Evolutionary conservation across 2,113 vertebrate genomes (phyloP).

Genomic region (Eurypyga helias): DNA sequence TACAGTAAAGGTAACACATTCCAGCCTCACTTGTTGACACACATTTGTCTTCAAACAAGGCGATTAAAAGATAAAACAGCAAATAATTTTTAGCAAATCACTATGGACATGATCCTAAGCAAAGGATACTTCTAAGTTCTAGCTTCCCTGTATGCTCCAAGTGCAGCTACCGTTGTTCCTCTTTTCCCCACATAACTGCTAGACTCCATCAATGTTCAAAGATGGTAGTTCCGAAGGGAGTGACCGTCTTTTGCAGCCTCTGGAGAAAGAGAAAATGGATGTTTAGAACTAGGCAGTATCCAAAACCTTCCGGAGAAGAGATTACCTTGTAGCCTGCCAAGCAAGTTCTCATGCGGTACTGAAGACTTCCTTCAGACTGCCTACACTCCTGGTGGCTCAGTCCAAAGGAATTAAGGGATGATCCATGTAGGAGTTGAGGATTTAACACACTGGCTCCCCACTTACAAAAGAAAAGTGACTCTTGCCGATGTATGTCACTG

Average conservation of each 20-base stretch:
- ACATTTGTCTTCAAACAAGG: not conserved
- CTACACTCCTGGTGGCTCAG: not conserved
- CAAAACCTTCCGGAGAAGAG: not conserved
- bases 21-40: not conserved
- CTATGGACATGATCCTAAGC: not conserved
- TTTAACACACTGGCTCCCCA: not conserved
- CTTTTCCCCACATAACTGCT: not conserved
- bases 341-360: not conserved
- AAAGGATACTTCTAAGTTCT: not conserved
- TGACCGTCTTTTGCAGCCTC: not conserved
- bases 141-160: not conserved
- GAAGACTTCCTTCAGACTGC: slow-evolving; percentile 3
- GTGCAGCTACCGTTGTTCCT: not conserved
- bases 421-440: not conserved
- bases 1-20: not conserved
- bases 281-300: not conserved
- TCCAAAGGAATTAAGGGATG: not conserved
- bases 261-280: slow-evolving; percentile 23
- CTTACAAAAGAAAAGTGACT: not conserved
- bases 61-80: slow-evolving; percentile 9
- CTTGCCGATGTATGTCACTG: not conserved
- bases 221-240: not conserved
- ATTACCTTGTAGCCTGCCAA: not conserved
- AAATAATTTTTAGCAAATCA: not conserved
- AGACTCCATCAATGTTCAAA: not conserved